These are phyloP conservation scores for Auanema sp. DNA, from an alignment of 2,888 invertebrate genomes.

Conservation along the genomic window DNA sequence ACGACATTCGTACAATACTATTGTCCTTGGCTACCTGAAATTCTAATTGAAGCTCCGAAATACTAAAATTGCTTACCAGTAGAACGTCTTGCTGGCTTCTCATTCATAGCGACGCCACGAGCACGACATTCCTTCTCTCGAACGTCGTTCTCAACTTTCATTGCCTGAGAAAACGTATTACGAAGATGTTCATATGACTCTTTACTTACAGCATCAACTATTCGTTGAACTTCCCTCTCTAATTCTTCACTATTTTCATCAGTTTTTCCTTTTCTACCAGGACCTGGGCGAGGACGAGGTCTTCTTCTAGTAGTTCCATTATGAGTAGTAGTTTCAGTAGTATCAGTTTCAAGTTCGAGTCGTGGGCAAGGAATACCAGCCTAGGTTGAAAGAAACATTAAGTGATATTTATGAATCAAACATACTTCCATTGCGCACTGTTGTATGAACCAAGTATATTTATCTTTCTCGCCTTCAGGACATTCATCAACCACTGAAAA, in stretches of 20 bases:
- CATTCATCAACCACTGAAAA: constrained; percentile 10
- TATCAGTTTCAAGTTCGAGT: constrained; percentile 13
- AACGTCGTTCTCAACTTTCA: constrained; percentile 39
- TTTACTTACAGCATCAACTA: constrained; percentile 36
- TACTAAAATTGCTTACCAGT: too few relatives aligned
- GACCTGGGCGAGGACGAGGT: constrained; percentile 23
- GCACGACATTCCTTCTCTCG: constrained; percentile 46
- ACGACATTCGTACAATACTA: too few relatives aligned
- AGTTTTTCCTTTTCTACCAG: constrained; percentile 23
- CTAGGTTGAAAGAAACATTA: constrained; percentile 4
- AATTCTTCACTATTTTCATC: constrained; percentile 38
- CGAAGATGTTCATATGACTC: too few relatives aligned
- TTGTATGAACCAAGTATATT: constrained; percentile 13
- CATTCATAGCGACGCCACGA: constrained; percentile 15
- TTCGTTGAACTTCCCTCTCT: constrained; percentile 39
- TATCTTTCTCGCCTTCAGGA: constrained; percentile 6
- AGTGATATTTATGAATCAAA: not conserved
- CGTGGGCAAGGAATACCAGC: constrained; percentile 13
- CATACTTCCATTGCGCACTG: constrained; percentile 2
- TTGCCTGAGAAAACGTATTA: constrained; percentile 17
- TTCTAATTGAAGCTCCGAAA: too few relatives aligned
- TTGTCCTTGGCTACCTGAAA: too few relatives aligned
- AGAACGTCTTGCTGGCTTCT: too few relatives aligned
- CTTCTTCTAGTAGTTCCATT: constrained; percentile 13
- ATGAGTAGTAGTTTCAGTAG: not conserved